These are phyloP conservation scores for Oryzias celebensis DNA, from an alignment of 2,113 vertebrate species.

Conservation along the genomic window DNA sequence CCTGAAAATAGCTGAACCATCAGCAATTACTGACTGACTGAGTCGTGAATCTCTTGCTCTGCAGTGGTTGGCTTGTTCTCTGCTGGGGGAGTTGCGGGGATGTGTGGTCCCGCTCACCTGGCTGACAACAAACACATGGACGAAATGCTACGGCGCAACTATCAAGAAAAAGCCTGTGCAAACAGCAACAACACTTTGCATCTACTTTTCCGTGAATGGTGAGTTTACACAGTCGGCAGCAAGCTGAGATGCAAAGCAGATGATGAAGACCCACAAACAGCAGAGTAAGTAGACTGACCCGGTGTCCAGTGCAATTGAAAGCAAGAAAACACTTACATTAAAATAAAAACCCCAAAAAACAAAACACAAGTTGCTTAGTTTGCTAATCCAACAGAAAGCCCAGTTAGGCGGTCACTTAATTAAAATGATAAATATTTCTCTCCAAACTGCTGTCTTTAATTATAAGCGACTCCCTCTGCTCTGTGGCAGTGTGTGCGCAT, in stretches of 20 bases:
- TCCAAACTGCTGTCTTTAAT: slow-evolving; percentile 64
- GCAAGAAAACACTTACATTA: slow-evolving; percentile 15
- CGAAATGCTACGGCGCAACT: slow-evolving; percentile 9
- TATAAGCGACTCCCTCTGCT: slow-evolving; percentile 55
- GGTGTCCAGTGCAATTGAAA: slow-evolving; percentile 13
- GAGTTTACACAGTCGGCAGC: slow-evolving; percentile 25
- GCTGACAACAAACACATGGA: not conserved
- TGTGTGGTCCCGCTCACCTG: slow-evolving; percentile 28
- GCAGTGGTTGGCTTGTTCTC: slow-evolving; percentile 45
- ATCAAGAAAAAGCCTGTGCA: slow-evolving; percentile 26
- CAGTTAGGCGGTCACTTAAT: slow-evolving; percentile 71
- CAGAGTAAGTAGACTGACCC: slow-evolving; percentile 19
- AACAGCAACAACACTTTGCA: slow-evolving; percentile 58
- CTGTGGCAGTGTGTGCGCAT: slow-evolving; percentile 33
- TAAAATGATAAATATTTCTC: slow-evolving; percentile 73
- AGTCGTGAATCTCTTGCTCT: slow-evolving; percentile 70
- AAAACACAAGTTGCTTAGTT: slow-evolving; percentile 51
- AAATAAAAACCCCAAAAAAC: not conserved
- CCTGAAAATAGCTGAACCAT: slow-evolving; percentile 73
- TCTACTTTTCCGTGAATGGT: slow-evolving; percentile 50
- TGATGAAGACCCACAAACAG: slow-evolving; percentile 31
- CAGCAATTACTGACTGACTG: slow-evolving; percentile 67
- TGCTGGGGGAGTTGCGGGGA: slow-evolving; percentile 48
- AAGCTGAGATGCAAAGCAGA: slow-evolving; percentile 52
- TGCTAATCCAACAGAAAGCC: slow-evolving; percentile 62